These are phyloP conservation scores for Sprattus sprattus DNA, from an alignment of 2,113 vertebrate genomes.

Conservation along the genomic window DNA sequence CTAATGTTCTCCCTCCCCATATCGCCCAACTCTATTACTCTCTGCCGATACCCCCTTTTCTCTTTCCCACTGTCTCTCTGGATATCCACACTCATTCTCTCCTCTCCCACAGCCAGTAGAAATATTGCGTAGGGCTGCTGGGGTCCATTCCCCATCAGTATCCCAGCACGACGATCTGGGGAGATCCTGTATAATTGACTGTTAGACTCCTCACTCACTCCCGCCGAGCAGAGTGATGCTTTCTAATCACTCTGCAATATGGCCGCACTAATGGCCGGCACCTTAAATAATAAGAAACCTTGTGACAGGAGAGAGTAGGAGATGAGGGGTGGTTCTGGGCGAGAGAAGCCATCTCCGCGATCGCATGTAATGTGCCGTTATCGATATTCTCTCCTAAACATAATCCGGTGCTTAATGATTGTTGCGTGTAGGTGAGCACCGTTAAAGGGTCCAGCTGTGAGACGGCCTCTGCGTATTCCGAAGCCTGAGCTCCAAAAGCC, in stretches of 20 bases:
- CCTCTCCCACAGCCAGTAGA: background rate
- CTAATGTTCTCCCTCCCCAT: background rate
- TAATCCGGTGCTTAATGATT: background rate
- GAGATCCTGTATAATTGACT: background rate
- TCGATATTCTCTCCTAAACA: background rate
- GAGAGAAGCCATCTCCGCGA: background rate
- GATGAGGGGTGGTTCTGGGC: background rate
- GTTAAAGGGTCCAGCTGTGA: background rate
- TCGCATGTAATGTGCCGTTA: background rate
- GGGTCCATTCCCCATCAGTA: background rate
- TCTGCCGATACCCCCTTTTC: background rate
- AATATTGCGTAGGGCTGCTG: background rate
- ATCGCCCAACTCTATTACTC: slow-evolving; percentile 21
- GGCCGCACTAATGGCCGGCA: background rate
- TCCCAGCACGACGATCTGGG: background rate
- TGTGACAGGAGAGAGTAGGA: too few relatives aligned
- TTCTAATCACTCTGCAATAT: background rate
- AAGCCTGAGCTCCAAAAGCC: background rate
- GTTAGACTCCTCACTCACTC: background rate
- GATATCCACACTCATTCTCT: slow-evolving; percentile 17
- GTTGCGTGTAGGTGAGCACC: background rate
- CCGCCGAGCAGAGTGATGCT: background rate
- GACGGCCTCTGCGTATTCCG: background rate
- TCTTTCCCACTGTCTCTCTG: slow-evolving; percentile 33
- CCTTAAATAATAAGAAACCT: background rate